Evolutionary conservation across 2,797 vertebrate species (phyloP).

Genomic region (Phrynocephalus forsythii): DNA sequence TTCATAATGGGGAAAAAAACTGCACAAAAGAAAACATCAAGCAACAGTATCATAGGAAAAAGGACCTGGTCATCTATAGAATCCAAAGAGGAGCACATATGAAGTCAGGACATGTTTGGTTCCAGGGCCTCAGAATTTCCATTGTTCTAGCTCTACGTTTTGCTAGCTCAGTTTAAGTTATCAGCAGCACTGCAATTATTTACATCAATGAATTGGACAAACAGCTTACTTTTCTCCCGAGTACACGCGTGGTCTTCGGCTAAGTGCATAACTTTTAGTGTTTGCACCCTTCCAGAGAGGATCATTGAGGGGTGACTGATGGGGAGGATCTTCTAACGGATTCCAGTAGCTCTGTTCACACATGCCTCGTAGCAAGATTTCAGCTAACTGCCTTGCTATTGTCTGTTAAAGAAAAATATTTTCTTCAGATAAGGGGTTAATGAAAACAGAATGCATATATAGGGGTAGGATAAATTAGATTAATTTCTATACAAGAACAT

Average conservation of each 20-base stretch:
- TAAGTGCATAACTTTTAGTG: slow-evolving; percentile 88
- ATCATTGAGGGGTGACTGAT: slow-evolving; percentile 93
- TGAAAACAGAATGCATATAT: slow-evolving; percentile 21
- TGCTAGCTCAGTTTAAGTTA: neutral
- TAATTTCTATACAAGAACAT: neutral
- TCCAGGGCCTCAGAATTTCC: no score
- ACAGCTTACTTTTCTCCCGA: slow-evolving; percentile 92
- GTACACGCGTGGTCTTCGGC: slow-evolving; percentile 91
- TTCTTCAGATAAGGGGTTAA: slow-evolving; percentile 35
- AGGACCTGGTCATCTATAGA: no score
- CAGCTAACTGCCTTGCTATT: slow-evolving; percentile 96
- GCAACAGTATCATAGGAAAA: no score
- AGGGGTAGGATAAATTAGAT: neutral
- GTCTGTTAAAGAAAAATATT: slow-evolving; percentile 81
- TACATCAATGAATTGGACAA: neutral
- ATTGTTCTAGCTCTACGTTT: neutral
- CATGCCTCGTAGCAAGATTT: slow-evolving; percentile 97
- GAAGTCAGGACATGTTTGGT: no score
- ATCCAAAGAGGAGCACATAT: no score
- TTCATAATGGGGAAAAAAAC: no score
- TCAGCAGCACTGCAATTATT: neutral
- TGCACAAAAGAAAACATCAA: no score
- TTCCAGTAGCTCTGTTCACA: slow-evolving; percentile 99
- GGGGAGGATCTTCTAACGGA: slow-evolving; percentile 94
- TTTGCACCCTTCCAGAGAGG: slow-evolving; percentile 87